These are phyloP conservation scores for Crocallis elinguaria DNA, from an alignment of 2,888 invertebrate genomes.

Conservation along the genomic window DNA sequence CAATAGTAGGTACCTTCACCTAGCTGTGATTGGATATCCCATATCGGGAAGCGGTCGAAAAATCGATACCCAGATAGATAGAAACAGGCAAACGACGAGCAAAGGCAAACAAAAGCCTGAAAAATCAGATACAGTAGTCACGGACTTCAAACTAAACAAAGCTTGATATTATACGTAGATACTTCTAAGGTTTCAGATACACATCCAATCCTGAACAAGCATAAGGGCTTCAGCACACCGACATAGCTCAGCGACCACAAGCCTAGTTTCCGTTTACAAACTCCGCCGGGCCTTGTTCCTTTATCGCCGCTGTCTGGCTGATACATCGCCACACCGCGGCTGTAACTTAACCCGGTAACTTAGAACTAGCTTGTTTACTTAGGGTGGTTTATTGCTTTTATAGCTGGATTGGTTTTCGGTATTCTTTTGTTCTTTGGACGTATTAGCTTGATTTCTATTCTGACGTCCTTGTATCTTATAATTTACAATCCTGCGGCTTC, in stretches of 20 bases:
- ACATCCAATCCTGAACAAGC: conserved; percentile 4
- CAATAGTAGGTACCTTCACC: no score
- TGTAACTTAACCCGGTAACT: conserved; percentile 55
- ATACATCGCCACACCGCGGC: conserved; percentile 69
- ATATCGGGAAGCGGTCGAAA: no score
- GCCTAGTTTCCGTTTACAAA: conserved; percentile 58
- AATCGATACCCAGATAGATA: no score
- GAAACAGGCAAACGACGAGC: no score
- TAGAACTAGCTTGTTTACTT: conserved; percentile 46
- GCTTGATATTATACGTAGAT: no score
- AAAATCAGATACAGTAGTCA: no score
- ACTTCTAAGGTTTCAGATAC: no score
- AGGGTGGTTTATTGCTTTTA: conserved; percentile 49
- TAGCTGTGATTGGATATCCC: no score
- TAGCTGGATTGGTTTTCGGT: conserved; percentile 15
- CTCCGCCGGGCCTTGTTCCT: conserved; percentile 56
- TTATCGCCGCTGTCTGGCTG: conserved; percentile 65
- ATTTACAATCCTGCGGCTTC: no score
- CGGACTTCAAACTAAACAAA: background rate
- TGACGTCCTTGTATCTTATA: no score
- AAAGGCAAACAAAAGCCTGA: no score
- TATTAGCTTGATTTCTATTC: background rate
- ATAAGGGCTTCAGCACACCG: conserved; percentile 7
- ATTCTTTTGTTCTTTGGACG: conserved; percentile 14
- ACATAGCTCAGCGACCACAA: conserved; percentile 11